Conservation (phyloP, 1,140 invertebrate species). For the Zaprionus vittiger region DNA sequence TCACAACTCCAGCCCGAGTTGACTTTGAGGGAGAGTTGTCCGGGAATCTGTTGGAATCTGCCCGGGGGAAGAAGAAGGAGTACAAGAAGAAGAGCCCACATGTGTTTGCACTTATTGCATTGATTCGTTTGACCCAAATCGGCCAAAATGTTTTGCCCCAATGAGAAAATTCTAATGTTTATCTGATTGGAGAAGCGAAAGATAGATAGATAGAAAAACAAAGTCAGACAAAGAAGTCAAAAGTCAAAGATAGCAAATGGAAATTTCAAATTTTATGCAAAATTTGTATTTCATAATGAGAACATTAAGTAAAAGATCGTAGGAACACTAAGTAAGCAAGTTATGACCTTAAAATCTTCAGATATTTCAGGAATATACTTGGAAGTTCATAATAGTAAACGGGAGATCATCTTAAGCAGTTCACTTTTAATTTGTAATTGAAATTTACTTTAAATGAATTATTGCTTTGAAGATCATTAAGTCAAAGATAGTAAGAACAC, state of each 20-base stretch:
- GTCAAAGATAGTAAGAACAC: too few species aligned
- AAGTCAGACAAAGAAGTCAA: not conserved
- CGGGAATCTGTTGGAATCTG: slow-evolving; percentile 3
- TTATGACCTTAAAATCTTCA: too few species aligned
- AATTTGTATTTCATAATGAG: too few species aligned
- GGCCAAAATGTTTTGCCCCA: slow-evolving; percentile 19
- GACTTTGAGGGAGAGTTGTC: not conserved
- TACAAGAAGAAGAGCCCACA: slow-evolving; percentile 29
- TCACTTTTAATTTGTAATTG: too few species aligned
- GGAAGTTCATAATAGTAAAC: too few species aligned
- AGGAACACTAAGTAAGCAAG: too few species aligned
- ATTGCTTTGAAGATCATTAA: too few species aligned
- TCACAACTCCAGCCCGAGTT: not conserved
- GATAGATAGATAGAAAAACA: not conserved
- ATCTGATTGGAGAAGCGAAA: not conserved
- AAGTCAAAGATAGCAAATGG: not conserved
- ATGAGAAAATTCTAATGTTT: slow-evolving; percentile 18
- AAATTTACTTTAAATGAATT: too few species aligned
- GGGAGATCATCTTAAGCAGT: too few species aligned
- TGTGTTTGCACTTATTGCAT: slow-evolving; percentile 46
- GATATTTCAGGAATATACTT: too few species aligned
- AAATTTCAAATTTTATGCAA: not conserved
- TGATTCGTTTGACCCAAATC: slow-evolving; percentile 62
- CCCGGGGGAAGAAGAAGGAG: not conserved
- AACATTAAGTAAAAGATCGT: too few species aligned